Evolutionary conservation across 2,888 invertebrate genomes (phyloP), one percentile per base, ranked within the genome.

Genomic region (Megaustenia siamemsis): DNA sequence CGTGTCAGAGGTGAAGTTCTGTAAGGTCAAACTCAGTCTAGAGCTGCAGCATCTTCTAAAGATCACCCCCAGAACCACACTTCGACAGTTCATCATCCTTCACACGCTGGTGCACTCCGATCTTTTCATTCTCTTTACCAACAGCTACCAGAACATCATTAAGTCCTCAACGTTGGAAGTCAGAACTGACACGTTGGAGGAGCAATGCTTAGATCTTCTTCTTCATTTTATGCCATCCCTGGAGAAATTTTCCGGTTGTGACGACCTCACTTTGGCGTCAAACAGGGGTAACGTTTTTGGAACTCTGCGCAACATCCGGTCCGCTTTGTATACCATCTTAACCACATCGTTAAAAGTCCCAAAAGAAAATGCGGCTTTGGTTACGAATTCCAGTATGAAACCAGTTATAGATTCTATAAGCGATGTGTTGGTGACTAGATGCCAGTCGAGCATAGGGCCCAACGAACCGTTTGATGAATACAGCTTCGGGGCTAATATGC

Each of bases 1-100:
- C 82, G 80, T 68, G 28, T 83, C 85, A 6, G 83, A 85, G 32
- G 75, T 87, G 56, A 53, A 69, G 53, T 66, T 87, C 81, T 87
- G 86, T 32, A 69, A 78, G 18, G 85, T 84, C 0, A 63, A 84
- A 21, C 85, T 88, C 35, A 88, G 85, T 45, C 66, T 84, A 2
- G 86, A 84, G 28, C 84, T 88, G 40, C 87, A 88, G 83, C 83
- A 86, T 8, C 78, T 88, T 21, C 86, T 88, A 24, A 81, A 83
- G 68, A 86, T 86, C 81, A 88, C 88, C 15, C 87, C 88, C 8
- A 80, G 77, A 49, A 63, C 82, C 40, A 49, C 82, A 5, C 28
- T 90, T 4, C 87, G 89, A 81, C 88, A 87, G 79, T 90, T 89
- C 76, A 83, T 89, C 56, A 88, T 90, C 38, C 86, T 89, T 18